These are phyloP conservation scores for Lordiphosa stackelbergi DNA, from an alignment of 1,140 invertebrate species.

Conservation along the genomic window DNA sequence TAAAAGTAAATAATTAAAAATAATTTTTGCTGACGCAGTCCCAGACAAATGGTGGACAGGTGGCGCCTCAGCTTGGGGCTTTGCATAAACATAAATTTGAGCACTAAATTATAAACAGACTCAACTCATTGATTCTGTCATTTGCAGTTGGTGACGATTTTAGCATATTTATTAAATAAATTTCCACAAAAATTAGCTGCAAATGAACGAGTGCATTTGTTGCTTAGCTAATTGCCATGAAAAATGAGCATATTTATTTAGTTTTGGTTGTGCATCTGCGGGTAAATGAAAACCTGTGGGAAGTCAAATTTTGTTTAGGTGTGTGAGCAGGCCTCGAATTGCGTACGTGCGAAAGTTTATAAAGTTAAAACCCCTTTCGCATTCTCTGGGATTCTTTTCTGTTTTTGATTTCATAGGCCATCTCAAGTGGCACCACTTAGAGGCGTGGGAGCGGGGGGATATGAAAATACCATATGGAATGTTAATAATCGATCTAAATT, in stretches of 20 bases:
- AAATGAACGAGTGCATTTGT: conserved; percentile 41
- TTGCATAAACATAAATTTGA: conserved; percentile 61
- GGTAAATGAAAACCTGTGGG: conserved; percentile 62
- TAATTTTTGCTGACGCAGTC: conserved; percentile 51
- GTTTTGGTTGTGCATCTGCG: conserved; percentile 9
- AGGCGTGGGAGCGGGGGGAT: conserved; percentile 6
- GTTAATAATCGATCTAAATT: conserved; percentile 28
- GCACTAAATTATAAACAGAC: conserved; percentile 73
- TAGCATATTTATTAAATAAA: conserved; percentile 71
- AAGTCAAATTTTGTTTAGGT: conserved; percentile 45
- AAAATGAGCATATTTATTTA: conserved; percentile 36
- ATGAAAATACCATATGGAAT: conserved; percentile 19
- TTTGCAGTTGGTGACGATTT: conserved; percentile 58
- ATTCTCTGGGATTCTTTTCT: conserved; percentile 1
- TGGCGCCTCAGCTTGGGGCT: conserved; percentile 40
- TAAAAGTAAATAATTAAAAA: no score
- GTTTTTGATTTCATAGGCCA: conserved; percentile 5
- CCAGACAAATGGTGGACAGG: conserved; percentile 65
- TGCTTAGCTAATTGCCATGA: conserved; percentile 54
- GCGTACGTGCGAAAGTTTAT: conserved; percentile 56
- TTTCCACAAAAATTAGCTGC: conserved; percentile 46
- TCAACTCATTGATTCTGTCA: conserved; percentile 30
- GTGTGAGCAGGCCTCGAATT: conserved; percentile 12
- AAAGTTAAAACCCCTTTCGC: conserved; percentile 6
- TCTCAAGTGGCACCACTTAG: conserved; percentile 50